These are phyloP conservation scores for Morone saxatilis DNA, from an alignment of 2,113 vertebrate genomes.

Conservation along the genomic window DNA sequence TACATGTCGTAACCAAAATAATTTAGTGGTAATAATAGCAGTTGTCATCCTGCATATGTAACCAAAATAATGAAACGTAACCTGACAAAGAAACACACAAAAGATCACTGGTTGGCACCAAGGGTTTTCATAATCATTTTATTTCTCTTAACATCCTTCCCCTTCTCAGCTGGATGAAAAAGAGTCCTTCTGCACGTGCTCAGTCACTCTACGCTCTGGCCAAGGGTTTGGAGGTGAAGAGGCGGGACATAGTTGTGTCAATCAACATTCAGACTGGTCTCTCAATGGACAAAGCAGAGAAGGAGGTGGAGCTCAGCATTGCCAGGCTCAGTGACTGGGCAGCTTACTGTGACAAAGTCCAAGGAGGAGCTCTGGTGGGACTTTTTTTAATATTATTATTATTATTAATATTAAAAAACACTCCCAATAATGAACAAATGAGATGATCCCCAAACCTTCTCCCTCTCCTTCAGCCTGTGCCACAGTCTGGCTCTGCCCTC, in stretches of 20 bases:
- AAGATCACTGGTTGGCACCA: background rate
- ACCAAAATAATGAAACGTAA: background rate
- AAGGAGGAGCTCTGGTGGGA: conserved; percentile 84
- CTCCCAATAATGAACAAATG: background rate
- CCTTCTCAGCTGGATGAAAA: conserved; percentile 86
- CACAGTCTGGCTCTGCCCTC: conserved; percentile 86
- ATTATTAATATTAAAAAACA: background rate
- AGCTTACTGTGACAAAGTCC: conserved; percentile 84
- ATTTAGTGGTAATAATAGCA: no score
- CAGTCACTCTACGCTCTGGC: conserved; percentile 88
- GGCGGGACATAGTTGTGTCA: conserved; percentile 62
- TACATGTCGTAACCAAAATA: no score
- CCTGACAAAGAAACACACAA: background rate
- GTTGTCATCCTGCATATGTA: no score
- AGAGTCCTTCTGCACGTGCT: conserved; percentile 80
- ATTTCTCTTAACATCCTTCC: background rate
- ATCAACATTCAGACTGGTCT: conserved; percentile 79
- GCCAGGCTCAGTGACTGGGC: conserved; percentile 87
- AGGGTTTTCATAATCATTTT: background rate
- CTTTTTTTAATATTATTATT: background rate
- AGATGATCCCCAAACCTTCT: background rate
- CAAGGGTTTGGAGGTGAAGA: conserved; percentile 83
- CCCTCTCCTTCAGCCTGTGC: conserved; percentile 78
- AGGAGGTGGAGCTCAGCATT: conserved; percentile 87
- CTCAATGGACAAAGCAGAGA: conserved; percentile 66